Conservation (phyloP, 2,113 vertebrate species). For the Stegostoma tigrinum region DNA sequence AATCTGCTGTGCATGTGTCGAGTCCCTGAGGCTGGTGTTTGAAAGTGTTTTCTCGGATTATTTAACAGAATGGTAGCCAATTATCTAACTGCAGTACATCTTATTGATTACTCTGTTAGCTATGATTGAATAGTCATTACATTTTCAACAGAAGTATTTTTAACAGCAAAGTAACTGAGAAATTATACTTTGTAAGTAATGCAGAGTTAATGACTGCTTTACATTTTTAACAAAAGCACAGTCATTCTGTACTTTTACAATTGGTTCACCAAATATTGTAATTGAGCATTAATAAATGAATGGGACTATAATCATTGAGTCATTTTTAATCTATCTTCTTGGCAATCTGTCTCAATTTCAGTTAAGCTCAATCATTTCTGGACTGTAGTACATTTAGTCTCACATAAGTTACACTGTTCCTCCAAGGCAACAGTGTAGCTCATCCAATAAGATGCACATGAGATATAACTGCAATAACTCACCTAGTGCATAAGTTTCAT, state of each 20-base stretch:
- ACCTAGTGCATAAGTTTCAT: background rate
- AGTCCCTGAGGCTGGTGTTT: slow-evolving; percentile 17
- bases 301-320: background rate
- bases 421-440: background rate
- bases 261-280: slow-evolving; percentile 4
- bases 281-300: background rate
- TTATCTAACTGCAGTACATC: slow-evolving; percentile 22
- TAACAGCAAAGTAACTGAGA: slow-evolving; percentile 12
- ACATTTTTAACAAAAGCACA: background rate
- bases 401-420: background rate
- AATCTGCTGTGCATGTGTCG: background rate
- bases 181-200: background rate
- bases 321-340: background rate
- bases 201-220: slow-evolving; percentile 27
- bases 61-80: slow-evolving; percentile 15
- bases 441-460: background rate
- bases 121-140: slow-evolving; percentile 32
- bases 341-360: background rate
- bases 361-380: background rate
- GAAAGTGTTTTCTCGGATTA: slow-evolving; percentile 26
- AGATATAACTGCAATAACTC: background rate
- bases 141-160: slow-evolving; percentile 22
- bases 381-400: background rate
- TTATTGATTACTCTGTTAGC: slow-evolving; percentile 31
- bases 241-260: background rate